phyloP scores from a whole-genome alignment of 2,113 vertebrate genomes.

The Xyliphius kryptos region DNA sequence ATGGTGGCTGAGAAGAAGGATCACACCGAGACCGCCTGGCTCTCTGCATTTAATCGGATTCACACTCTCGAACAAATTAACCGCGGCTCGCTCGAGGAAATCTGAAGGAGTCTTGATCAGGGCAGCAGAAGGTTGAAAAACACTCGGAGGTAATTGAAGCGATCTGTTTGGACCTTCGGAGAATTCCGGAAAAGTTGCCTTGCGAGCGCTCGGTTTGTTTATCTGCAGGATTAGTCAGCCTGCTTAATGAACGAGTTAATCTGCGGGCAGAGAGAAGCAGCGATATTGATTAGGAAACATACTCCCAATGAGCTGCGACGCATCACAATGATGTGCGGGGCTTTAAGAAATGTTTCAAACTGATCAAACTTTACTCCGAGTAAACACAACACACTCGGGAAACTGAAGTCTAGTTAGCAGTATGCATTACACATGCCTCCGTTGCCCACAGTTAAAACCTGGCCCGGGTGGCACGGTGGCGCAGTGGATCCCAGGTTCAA shows the following conservation, averaged over 20 bases:
- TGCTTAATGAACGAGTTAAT: slow-evolving; percentile 38
- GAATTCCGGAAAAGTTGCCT: slow-evolving; percentile 27
- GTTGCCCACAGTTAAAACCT: too few relatives aligned
- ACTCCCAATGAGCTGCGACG: too few relatives aligned
- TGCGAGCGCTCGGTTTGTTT: slow-evolving; percentile 20
- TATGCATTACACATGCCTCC: too few relatives aligned
- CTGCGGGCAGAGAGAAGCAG: slow-evolving; percentile 25
- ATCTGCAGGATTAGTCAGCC: slow-evolving; percentile 32
- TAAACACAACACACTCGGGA: too few relatives aligned
- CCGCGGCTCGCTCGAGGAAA: slow-evolving; percentile 22
- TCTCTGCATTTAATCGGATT: slow-evolving; percentile 23
- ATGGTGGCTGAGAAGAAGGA: slow-evolving; percentile 6
- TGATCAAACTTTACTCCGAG: too few relatives aligned
- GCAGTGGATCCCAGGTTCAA: too few relatives aligned
- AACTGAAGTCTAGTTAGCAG: too few relatives aligned
- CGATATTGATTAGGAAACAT: slow-evolving; percentile 36
- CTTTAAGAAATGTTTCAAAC: too few relatives aligned
- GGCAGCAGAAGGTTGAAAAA: slow-evolving; percentile 24
- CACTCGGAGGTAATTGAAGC: slow-evolving; percentile 31
- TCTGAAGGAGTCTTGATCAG: slow-evolving; percentile 22
- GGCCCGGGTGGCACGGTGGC: too few relatives aligned
- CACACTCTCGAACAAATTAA: slow-evolving; percentile 32
- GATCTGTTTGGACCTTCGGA: slow-evolving; percentile 33
- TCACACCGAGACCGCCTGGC: neutral
- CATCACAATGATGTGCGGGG: too few relatives aligned